Evolutionary conservation across 1,140 invertebrate genomes (phyloP).

Genomic region (Conopomorpha cramerella): DNA sequence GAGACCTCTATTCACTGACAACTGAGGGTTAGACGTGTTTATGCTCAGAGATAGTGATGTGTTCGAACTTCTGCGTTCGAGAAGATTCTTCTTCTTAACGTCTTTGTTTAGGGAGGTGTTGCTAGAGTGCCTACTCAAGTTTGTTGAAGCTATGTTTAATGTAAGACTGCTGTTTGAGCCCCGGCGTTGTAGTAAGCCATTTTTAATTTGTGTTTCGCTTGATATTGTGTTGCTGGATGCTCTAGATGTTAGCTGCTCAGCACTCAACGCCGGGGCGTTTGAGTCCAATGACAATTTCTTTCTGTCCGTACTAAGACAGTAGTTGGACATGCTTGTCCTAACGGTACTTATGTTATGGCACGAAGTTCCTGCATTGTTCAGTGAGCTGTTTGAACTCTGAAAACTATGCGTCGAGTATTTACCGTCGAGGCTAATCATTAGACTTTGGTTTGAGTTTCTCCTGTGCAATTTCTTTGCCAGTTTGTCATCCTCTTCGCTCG

Average conservation of each 20-base stretch:
- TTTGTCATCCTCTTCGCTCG: conserved; percentile 41
- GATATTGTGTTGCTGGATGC: conserved; percentile 40
- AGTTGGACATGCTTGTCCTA: conserved; percentile 51
- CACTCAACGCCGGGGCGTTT: conserved; percentile 79
- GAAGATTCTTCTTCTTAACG: too few species aligned
- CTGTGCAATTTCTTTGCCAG: conserved; percentile 63
- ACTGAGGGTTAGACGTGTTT: conserved; percentile 52
- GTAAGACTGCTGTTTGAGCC: conserved; percentile 90
- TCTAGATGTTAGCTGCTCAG: conserved; percentile 40
- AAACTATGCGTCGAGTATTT: conserved; percentile 27
- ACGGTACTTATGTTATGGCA: conserved; percentile 48
- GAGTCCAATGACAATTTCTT: conserved; percentile 76
- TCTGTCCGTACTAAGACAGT: conserved; percentile 49
- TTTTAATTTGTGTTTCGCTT: conserved; percentile 48
- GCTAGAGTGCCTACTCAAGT: conserved; percentile 60
- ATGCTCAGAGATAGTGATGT: conserved; percentile 65
- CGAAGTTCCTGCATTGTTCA: conserved; percentile 47
- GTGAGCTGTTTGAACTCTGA: conserved; percentile 51
- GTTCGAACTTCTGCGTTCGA: conserved; percentile 51
- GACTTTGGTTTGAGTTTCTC: conserved; percentile 84
- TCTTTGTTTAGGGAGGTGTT: conserved; percentile 57
- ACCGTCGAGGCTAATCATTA: conserved; percentile 67
- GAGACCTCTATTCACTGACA: conserved; percentile 49
- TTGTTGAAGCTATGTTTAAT: conserved; percentile 57
- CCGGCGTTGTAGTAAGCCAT: conserved; percentile 77